Conservation (phyloP, 2,888 invertebrate genomes). For the Timandra comae region DNA sequence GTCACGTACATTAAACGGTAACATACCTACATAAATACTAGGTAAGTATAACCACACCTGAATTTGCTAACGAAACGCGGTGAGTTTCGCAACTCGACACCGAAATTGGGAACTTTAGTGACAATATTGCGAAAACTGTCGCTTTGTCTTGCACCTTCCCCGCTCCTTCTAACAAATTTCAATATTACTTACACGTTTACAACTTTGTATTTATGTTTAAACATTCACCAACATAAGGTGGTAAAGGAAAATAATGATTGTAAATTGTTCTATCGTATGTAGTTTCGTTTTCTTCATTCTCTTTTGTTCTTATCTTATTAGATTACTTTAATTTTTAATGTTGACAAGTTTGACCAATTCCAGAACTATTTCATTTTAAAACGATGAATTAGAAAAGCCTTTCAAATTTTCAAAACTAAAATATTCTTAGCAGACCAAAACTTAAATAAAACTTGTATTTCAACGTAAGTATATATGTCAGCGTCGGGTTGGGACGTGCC, state of each 20-base stretch:
- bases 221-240: too few relatives aligned
- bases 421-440: not conserved
- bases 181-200: slow-evolving; percentile 11
- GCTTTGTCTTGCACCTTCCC: slow-evolving; percentile 32
- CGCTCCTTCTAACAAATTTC: slow-evolving; percentile 19
- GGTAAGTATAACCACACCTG: slow-evolving; percentile 40
- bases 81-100: slow-evolving; percentile 73
- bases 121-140: slow-evolving; percentile 66
- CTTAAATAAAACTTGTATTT: slow-evolving; percentile 23
- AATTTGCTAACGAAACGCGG: slow-evolving; percentile 42
- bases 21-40: slow-evolving; percentile 23
- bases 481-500: slow-evolving; percentile 63
- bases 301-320: too few relatives aligned
- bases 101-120: slow-evolving; percentile 64
- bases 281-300: too few relatives aligned
- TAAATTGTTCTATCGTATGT: too few relatives aligned
- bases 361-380: too few relatives aligned
- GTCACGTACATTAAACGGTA: slow-evolving; percentile 41
- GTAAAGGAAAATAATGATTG: too few relatives aligned
- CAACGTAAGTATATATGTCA: slow-evolving; percentile 51
- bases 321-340: too few relatives aligned
- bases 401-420: too few relatives aligned
- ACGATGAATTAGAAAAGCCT: too few relatives aligned
- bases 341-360: too few relatives aligned
- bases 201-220: too few relatives aligned